These are phyloP conservation scores for Amphimedon queenslandica DNA, from an alignment of 37 sponge, comb jelly and placozoan genomes.

Conservation along the genomic window DNA sequence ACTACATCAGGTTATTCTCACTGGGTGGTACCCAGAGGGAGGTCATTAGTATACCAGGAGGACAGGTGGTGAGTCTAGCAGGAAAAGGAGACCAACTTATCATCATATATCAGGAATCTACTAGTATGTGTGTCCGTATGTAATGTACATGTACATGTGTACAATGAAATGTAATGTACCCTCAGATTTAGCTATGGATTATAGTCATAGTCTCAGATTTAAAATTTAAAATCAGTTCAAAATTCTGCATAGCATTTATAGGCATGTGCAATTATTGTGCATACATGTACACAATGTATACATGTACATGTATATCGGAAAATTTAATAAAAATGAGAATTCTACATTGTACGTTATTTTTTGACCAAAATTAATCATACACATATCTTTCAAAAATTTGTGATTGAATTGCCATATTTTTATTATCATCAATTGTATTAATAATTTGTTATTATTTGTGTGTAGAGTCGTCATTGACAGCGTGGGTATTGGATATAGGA, in stretches of 20 bases:
- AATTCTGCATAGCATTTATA: too few species aligned
- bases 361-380: too few species aligned
- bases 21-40: slow-evolving; percentile 73
- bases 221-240: too few species aligned
- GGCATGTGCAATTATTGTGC: too few species aligned
- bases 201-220: too few species aligned
- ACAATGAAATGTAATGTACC: background rate
- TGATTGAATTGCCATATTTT: too few species aligned
- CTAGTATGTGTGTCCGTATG: slow-evolving; percentile 16
- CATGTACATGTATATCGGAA: background rate
- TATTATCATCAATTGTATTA: too few species aligned
- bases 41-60: slow-evolving; percentile 63
- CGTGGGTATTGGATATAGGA: slow-evolving; percentile 57
- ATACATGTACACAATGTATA: background rate
- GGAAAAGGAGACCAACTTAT: slow-evolving; percentile 40
- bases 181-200: too few species aligned
- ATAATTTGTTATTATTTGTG: background rate
- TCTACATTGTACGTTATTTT: too few species aligned
- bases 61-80: slow-evolving; percentile 48
- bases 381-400: too few species aligned
- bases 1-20: slow-evolving; percentile 45
- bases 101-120: slow-evolving; percentile 47
- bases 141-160: background rate
- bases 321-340: too few species aligned
- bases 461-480: slow-evolving; percentile 24